These are phyloP conservation scores for Cynaeus angustus DNA, from an alignment of 2,888 invertebrate species.

Conservation along the genomic window DNA sequence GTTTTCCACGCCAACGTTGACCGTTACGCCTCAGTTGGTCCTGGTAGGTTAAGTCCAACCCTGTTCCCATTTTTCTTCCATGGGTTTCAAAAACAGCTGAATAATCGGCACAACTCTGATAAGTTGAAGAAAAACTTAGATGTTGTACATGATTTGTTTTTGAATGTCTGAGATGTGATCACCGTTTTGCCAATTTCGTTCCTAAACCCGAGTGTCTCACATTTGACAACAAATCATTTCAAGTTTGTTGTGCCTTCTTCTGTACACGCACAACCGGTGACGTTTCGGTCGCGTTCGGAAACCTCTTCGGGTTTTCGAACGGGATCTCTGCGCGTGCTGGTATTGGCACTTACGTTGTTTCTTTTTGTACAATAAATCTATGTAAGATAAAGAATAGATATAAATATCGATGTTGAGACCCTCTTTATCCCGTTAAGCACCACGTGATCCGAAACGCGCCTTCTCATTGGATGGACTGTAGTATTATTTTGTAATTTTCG, in stretches of 20 bases:
- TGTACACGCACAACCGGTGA: slow-evolving; percentile 66
- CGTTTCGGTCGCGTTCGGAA: slow-evolving; percentile 31
- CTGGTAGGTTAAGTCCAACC: too few species aligned
- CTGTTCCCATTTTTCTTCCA: slow-evolving; percentile 38
- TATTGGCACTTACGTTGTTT: slow-evolving; percentile 61
- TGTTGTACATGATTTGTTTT: slow-evolving; percentile 57
- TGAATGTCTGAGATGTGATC: slow-evolving; percentile 52
- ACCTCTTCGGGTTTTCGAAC: background rate
- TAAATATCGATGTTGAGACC: slow-evolving; percentile 61
- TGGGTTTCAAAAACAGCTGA: slow-evolving; percentile 65
- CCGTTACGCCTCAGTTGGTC: background rate
- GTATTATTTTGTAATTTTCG: slow-evolving; percentile 32
- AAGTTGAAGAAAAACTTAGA: slow-evolving; percentile 53
- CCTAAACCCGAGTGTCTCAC: slow-evolving; percentile 46
- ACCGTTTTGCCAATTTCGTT: slow-evolving; percentile 15
- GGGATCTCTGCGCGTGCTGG: slow-evolving; percentile 8
- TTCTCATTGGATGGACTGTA: slow-evolving; percentile 6
- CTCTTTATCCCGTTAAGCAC: slow-evolving; percentile 26
- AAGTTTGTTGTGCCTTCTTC: slow-evolving; percentile 69
- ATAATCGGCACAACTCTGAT: slow-evolving; percentile 62
- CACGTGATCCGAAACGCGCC: slow-evolving; percentile 14
- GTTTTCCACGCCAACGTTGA: background rate
- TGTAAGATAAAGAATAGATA: slow-evolving; percentile 64
- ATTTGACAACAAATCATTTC: slow-evolving; percentile 59
- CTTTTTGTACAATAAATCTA: slow-evolving; percentile 64